Percentiles rank a stretch among this genome's conserved stretches.
These are phyloP conservation scores for Gymnobelideus leadbeateri DNA, from an alignment of 2,113 vertebrate species.

Conservation along the genomic window DNA sequence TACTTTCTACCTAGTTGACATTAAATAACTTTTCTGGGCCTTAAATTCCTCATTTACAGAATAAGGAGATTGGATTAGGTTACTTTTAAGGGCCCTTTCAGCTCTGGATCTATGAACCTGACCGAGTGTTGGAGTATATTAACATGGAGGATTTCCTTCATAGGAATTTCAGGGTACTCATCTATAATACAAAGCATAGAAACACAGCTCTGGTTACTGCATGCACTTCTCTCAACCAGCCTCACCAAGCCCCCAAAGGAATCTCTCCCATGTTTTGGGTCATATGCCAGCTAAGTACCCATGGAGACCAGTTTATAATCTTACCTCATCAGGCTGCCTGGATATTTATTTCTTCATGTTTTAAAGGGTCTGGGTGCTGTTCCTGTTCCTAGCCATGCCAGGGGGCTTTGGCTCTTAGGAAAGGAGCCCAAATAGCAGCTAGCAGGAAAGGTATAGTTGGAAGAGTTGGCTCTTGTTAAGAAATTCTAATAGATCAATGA, in stretches of 20 bases:
- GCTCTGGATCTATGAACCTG: background rate
- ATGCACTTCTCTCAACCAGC: background rate
- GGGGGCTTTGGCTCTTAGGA: background rate
- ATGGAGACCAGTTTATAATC: slow-evolving; percentile 5
- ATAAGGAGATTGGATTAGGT: background rate
- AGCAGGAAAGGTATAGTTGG: slow-evolving; percentile 61
- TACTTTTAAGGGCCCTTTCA: background rate
- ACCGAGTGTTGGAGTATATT: background rate
- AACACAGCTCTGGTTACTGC: no score
- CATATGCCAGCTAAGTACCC: background rate
- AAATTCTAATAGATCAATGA: slow-evolving; percentile 84
- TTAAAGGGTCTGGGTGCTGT: background rate
- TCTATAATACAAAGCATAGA: background rate
- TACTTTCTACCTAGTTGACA: background rate
- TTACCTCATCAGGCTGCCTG: slow-evolving; percentile 60
- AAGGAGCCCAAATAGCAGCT: background rate
- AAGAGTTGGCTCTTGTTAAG: slow-evolving; percentile 74
- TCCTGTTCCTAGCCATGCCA: accelerated
- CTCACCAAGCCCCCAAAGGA: background rate
- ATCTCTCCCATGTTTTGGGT: background rate
- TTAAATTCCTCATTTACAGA: background rate
- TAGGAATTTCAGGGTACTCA: background rate
- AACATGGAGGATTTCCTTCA: background rate
- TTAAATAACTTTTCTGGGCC: background rate
- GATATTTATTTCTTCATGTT: slow-evolving; percentile 77